Base-by-base conservation (phyloP, 2,797 vertebrate genomes). In the Paratrypauchen microcephalus region DNA sequence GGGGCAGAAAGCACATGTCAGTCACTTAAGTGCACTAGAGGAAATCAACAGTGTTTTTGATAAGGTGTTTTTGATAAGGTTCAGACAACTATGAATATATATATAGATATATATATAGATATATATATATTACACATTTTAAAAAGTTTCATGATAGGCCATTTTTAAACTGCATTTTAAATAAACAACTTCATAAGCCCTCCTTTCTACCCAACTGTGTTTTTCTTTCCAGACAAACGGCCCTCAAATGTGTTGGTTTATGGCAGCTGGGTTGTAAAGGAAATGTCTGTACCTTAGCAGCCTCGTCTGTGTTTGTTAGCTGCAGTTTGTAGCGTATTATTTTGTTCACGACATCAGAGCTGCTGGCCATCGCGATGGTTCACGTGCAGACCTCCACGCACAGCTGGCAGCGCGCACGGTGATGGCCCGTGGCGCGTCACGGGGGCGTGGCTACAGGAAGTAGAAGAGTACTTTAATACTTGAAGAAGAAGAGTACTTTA, bases 251-350 rank as follows among this genome's bases (percentile, higher is more conserved):
- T 13, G 65, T 0, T 6, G 7, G 32, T 28, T 15, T 39, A 4
- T 36, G 32, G 24, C 26, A 15, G 21, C 7, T 26, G 62, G 39
- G 24, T 30, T 19, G 4, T 64, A 48, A 66, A 66, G n/a, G 45
- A 6, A 47, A 5, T 0, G 26, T 59, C 57, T 78, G 39, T 94
- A 95, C 94, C 94, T 91, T 94, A 0, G 77, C 81, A 5, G 89
- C 47, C 55, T 92, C 85, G 55, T 73, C 72, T 5, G 78, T 71
- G 68, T 82, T 60, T 62, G 78, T 67, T 48, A 95, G 85, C 58
- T 91, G 87, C 77, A 88, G 82, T 89, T 94, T 93, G 79, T 94
- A 82, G 36, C 82, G 81, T 79, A 81, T 60, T 47, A 94, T 81
- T 69, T 81, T 88, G 81, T 84, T 89, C 68, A 39, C 77, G 30